Percentiles rank a stretch among this genome's conserved stretches.
Conservation (phyloP, 2,113 vertebrate species). For the Xerus inauris region DNA sequence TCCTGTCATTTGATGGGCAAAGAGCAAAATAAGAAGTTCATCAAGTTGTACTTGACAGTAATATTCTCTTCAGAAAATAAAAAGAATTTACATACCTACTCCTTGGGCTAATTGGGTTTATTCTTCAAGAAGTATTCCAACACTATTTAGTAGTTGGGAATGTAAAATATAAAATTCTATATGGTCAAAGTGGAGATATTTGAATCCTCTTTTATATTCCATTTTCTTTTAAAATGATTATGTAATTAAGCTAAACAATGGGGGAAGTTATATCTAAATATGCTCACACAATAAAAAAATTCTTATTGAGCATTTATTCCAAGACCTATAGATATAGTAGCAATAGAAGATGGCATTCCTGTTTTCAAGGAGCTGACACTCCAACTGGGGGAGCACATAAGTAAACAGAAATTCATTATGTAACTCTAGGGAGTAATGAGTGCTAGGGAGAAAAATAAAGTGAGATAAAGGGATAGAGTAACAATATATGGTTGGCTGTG, state of each 20-base stretch:
- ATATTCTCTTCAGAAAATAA: constrained; percentile 10
- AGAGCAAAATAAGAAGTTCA: constrained; percentile 58
- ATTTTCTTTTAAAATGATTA: not conserved
- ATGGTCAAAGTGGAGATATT: not conserved
- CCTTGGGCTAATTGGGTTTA: not conserved
- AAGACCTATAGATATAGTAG: not conserved
- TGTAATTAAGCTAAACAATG: not conserved
- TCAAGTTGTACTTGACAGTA: not conserved
- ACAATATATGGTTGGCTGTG: not conserved
- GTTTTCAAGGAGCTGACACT: not conserved
- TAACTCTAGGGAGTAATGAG: not conserved
- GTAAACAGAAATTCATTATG: not conserved
- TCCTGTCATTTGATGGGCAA: constrained; percentile 26
- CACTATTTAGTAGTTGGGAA: not conserved
- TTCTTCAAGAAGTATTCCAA: constrained; percentile 13
- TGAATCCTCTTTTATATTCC: not conserved
- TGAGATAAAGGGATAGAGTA: not conserved
- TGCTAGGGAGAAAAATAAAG: not conserved
- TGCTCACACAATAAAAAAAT: not conserved
- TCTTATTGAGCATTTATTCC: not conserved
- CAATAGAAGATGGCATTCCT: not conserved
- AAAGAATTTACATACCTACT: not conserved
- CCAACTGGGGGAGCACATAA: not conserved
- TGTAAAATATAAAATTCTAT: not conserved
- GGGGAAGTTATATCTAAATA: not conserved